phyloP scores from a whole-genome alignment of 2,113 vertebrate genomes.

The Recurvirostra avosetta region DNA sequence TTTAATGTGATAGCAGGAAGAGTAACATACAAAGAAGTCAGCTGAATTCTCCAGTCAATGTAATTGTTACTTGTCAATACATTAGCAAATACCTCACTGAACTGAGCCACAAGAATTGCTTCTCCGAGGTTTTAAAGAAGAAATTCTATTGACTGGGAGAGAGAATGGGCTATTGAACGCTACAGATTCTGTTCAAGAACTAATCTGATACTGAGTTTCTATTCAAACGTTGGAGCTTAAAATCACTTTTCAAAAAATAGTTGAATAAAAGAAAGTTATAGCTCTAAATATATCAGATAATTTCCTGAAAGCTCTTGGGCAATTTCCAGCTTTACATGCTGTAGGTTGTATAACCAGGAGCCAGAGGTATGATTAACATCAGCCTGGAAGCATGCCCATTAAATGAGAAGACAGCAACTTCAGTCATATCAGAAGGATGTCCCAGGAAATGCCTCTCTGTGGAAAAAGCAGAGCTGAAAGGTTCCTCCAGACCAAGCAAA shows the following conservation, averaged over 20 bases:
- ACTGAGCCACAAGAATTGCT: background rate
- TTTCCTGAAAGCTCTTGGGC: background rate
- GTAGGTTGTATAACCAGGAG: background rate
- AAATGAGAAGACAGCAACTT: background rate
- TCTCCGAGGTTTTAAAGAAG: constrained; percentile 22
- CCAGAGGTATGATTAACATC: background rate
- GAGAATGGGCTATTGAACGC: background rate
- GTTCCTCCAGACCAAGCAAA: background rate
- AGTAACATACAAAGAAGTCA: background rate
- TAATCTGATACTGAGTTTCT: background rate
- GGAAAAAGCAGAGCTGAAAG: background rate
- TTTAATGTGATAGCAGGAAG: background rate
- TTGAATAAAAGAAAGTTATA: constrained; percentile 6
- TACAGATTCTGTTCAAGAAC: background rate
- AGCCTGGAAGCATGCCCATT: background rate
- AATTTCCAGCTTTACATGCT: background rate
- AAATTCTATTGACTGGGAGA: background rate
- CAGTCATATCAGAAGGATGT: background rate
- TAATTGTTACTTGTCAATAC: background rate
- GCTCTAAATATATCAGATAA: background rate
- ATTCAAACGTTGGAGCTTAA: background rate
- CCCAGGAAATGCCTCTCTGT: background rate
- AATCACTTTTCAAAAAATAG: constrained; percentile 5
- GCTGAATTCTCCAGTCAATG: background rate
- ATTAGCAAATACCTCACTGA: background rate